These are phyloP conservation scores for Eonycteris spelaea DNA, from an alignment of 2,113 vertebrate genomes.

Conservation along the genomic window DNA sequence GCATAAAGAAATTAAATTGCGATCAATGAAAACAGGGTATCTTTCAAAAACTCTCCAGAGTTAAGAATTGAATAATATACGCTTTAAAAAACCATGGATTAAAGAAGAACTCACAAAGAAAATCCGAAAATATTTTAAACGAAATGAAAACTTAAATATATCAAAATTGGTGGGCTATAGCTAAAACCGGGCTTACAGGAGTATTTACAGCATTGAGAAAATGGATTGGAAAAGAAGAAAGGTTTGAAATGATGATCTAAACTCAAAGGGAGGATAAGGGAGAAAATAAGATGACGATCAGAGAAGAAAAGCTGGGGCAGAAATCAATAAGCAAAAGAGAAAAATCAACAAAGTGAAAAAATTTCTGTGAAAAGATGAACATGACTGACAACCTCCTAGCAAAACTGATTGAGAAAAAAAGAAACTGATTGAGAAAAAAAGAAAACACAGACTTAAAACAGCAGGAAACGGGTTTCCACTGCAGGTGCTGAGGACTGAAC, in stretches of 20 bases:
- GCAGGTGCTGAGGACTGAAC: no score
- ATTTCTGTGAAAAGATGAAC: background rate
- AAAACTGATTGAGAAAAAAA: background rate
- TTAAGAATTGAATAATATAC: background rate
- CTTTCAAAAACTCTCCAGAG: background rate
- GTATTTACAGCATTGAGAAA: background rate
- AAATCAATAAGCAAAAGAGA: background rate
- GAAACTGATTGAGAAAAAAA: background rate
- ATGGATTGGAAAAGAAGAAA: background rate
- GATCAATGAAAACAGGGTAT: background rate
- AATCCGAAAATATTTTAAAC: background rate
- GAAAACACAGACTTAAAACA: background rate
- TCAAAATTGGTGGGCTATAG: background rate
- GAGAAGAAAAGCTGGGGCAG: background rate
- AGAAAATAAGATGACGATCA: background rate
- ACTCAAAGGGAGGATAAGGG: background rate
- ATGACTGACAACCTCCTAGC: background rate
- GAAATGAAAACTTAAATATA: background rate
- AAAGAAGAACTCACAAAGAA: background rate
- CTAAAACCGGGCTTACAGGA: background rate
- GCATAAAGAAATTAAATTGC: background rate
- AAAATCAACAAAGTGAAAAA: background rate
- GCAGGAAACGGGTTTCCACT: no score
- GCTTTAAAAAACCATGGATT: background rate
- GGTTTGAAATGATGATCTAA: background rate